Percentiles rank a stretch among this genome's conserved stretches.
Conservation (phyloP, 1,140 invertebrate genomes). For the Trichonephila clavipes region DNA sequence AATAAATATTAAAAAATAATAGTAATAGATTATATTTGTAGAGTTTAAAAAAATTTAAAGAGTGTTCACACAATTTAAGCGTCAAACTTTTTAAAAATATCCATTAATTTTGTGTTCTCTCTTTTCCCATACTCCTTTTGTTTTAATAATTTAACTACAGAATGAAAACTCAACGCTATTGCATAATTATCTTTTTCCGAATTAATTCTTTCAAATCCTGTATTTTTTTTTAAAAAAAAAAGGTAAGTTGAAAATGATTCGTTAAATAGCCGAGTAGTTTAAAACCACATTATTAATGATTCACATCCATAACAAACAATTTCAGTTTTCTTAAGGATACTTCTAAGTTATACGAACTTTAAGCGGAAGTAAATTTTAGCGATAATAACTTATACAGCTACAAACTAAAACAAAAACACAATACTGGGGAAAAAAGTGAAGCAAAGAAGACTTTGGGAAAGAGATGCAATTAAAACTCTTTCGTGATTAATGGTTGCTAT, state of each 20-base stretch:
- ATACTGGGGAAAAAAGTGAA: not conserved
- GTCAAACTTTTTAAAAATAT: not conserved
- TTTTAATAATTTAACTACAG: not conserved
- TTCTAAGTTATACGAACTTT: not conserved
- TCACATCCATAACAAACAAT: not conserved
- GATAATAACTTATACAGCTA: not conserved
- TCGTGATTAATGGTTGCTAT: slow-evolving; percentile 65
- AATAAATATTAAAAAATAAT: no score
- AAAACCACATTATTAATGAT: slow-evolving; percentile 9
- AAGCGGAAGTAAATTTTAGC: not conserved
- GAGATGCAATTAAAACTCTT: slow-evolving; percentile 68
- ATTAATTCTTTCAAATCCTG: not conserved
- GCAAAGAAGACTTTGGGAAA: not conserved
- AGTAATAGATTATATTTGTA: no score
- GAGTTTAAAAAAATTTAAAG: not conserved
- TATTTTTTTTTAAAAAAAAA: not conserved
- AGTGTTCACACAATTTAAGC: not conserved
- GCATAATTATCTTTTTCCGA: not conserved
- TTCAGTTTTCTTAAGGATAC: not conserved
- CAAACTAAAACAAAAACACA: not conserved
- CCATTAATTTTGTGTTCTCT: not conserved
- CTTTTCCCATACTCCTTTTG: not conserved
- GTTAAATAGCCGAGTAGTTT: not conserved
- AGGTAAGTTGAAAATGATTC: not conserved
- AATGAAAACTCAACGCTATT: not conserved